A percentile compares a stretch with the other conserved stretches of the same genome.
phyloP scores from a whole-genome alignment of 2,888 invertebrate genomes.

The Hesperia comma region DNA sequence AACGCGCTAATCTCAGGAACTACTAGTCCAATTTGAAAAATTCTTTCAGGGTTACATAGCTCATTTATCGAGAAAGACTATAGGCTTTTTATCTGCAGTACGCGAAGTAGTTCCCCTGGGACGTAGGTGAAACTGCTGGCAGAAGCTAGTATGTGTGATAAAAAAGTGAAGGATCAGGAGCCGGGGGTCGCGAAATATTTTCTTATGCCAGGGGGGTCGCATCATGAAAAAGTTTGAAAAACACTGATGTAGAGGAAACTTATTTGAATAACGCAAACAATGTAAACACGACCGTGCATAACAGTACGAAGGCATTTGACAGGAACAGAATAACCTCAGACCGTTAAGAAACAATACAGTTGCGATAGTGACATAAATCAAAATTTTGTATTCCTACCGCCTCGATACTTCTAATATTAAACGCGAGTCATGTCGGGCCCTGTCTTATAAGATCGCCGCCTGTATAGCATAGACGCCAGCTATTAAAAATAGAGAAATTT shows the following conservation, averaged over 20 bases:
- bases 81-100: too few relatives aligned
- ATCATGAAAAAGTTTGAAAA: too few relatives aligned
- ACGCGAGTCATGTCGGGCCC: constrained; percentile 56
- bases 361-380: constrained; percentile 69
- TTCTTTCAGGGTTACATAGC: too few relatives aligned
- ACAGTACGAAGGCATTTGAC: constrained; percentile 63
- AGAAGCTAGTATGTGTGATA: too few relatives aligned
- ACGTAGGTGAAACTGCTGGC: too few relatives aligned
- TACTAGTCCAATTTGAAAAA: too few relatives aligned
- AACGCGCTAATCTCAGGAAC: too few relatives aligned
- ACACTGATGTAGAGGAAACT: constrained; percentile 50
- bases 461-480: constrained; percentile 48
- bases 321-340: constrained; percentile 66
- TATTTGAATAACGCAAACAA: constrained; percentile 54
- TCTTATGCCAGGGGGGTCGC: too few relatives aligned
- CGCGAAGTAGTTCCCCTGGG: too few relatives aligned
- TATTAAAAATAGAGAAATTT: constrained; percentile 60
- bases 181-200: too few relatives aligned
- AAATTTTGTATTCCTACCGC: constrained; percentile 60
- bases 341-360: constrained; percentile 72
- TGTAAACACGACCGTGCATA: constrained; percentile 54
- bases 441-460: constrained; percentile 55
- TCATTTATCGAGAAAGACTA: too few relatives aligned
- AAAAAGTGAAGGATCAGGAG: too few relatives aligned
- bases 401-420: constrained; percentile 66